Percentiles rank a stretch among this genome's conserved stretches.
These are phyloP conservation scores for Zaprionus lachaisei DNA, from an alignment of 1,140 invertebrate genomes.

Conservation along the genomic window DNA sequence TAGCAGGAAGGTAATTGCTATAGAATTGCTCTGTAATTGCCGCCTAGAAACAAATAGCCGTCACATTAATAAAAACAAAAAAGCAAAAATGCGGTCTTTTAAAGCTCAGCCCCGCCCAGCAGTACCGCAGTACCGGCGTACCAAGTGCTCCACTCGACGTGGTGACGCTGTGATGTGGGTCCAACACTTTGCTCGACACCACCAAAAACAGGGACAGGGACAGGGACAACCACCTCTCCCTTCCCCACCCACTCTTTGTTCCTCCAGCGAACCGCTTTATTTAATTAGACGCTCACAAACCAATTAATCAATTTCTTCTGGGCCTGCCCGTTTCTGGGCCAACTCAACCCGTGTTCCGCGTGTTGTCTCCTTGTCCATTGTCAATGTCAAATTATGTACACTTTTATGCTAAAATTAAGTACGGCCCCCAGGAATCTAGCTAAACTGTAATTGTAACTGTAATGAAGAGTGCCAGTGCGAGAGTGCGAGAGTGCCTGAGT, in stretches of 20 bases:
- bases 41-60: conserved; percentile 82
- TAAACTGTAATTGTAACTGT: conserved; percentile 45
- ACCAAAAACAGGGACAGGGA: background rate
- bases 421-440: conserved; percentile 47
- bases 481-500: background rate
- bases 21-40: conserved; percentile 83
- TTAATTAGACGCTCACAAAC: conserved; percentile 82
- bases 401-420: conserved; percentile 79
- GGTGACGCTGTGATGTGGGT: conserved; percentile 62
- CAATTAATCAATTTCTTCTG: conserved; percentile 76
- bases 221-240: background rate
- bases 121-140: background rate
- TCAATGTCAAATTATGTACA: conserved; percentile 81
- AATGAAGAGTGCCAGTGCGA: conserved; percentile 15
- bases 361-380: conserved; percentile 46
- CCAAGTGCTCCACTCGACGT: conserved; percentile 8
- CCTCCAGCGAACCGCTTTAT: conserved; percentile 69
- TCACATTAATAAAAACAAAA: conserved; percentile 79
- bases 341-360: conserved; percentile 14
- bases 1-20: conserved; percentile 77
- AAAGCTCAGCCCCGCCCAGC: conserved; percentile 41
- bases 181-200: conserved; percentile 41
- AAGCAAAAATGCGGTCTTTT: conserved; percentile 65
- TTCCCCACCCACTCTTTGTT: background rate
- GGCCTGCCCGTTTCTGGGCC: background rate